Evolutionary conservation across 2,113 vertebrate species (phyloP).

Genomic region (Tringa solitaria): DNA sequence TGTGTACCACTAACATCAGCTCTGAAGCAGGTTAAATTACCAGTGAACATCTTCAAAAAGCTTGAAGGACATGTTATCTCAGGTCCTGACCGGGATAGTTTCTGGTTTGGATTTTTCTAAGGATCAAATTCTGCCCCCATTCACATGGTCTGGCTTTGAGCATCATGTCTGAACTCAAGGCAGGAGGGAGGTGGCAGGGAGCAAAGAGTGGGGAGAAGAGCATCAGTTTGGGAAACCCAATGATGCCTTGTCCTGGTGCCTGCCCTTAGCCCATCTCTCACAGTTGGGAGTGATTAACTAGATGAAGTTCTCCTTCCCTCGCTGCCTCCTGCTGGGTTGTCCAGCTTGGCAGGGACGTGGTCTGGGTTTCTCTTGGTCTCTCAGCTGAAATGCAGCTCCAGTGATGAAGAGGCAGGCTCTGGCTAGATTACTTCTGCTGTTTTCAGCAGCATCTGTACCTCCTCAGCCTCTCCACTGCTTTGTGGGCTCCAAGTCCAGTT

Average conservation of each 20-base stretch:
- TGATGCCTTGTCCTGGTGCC: neutral
- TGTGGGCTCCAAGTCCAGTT: neutral
- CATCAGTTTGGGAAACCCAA: neutral
- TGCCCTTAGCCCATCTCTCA: neutral
- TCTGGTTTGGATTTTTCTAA: neutral
- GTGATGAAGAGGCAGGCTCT: neutral
- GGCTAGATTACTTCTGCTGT: neutral
- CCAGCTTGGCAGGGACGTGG: neutral
- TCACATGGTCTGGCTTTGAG: neutral
- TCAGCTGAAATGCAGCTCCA: neutral
- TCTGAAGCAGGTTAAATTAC: neutral
- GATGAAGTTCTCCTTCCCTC: neutral
- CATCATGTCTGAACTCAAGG: rapidly evolving
- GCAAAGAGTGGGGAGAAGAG: neutral
- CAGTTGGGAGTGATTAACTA: neutral
- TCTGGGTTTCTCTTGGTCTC: neutral
- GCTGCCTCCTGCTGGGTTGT: neutral
- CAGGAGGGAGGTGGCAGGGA: neutral
- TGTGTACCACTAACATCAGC: neutral
- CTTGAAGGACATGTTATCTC: neutral
- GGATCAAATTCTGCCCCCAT: neutral
- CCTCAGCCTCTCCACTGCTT: neutral
- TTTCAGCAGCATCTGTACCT: neutral
- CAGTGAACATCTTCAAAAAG: neutral
- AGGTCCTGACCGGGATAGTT: neutral